phyloP scores from a whole-genome alignment of 2,797 vertebrate genomes.

The Poecilia wingei region DNA sequence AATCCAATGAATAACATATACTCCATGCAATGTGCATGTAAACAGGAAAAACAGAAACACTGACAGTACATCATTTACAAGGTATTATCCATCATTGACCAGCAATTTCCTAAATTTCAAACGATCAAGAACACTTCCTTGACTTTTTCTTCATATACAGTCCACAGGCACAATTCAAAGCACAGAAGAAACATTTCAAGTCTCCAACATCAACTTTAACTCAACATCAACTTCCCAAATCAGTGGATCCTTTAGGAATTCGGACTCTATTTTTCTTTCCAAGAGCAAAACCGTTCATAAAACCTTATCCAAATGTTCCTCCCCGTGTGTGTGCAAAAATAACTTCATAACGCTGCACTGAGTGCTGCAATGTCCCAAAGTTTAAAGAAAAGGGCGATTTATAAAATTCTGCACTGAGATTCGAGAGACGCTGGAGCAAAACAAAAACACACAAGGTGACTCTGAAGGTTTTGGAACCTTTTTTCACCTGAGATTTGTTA shows the following conservation, averaged over 20 bases:
- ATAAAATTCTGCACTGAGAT: slow-evolving; percentile 22
- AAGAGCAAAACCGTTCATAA: slow-evolving; percentile 29
- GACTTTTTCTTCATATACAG: slow-evolving; percentile 45
- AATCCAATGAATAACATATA: slow-evolving; percentile 59
- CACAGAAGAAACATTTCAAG: slow-evolving; percentile 57
- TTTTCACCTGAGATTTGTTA: slow-evolving; percentile 72
- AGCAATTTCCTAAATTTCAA: slow-evolving; percentile 73
- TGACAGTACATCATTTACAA: slow-evolving; percentile 41
- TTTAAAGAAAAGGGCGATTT: slow-evolving; percentile 1
- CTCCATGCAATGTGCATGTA: slow-evolving; percentile 59
- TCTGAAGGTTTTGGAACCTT: slow-evolving; percentile 49
- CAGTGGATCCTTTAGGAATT: slow-evolving; percentile 22
- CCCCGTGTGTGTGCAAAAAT: slow-evolving; percentile 25
- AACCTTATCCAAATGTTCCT: slow-evolving; percentile 25
- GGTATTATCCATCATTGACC: slow-evolving; percentile 77
- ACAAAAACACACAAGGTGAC: slow-evolving; percentile 22
- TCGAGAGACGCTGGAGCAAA: slow-evolving; percentile 28
- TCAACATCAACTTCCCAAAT: slow-evolving; percentile 35
- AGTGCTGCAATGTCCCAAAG: slow-evolving; percentile 26
- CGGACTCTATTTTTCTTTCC: slow-evolving; percentile 28
- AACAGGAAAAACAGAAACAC: slow-evolving; percentile 23
- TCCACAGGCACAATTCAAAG: slow-evolving; percentile 30
- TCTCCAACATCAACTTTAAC: slow-evolving; percentile 42
- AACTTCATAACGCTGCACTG: slow-evolving; percentile 24
- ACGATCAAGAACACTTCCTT: slow-evolving; percentile 41